Base-by-base conservation (phyloP, 2,888 invertebrate genomes). In the Cephus pulcher region DNA sequence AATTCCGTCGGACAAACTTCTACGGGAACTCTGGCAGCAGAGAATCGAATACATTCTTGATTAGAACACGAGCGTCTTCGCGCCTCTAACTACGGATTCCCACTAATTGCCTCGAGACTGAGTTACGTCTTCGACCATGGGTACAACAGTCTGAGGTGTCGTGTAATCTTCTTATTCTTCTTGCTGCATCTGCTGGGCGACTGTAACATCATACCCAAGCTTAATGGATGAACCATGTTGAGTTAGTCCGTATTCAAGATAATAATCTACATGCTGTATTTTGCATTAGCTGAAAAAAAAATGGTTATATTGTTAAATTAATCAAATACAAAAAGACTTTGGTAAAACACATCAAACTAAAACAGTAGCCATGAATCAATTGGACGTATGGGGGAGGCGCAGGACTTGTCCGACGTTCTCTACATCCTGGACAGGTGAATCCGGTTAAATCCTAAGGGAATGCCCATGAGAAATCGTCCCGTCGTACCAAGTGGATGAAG, bases 21-120 rank as follows among this genome's bases (percentile, higher is more conserved):
- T 56, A 56, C 23, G 23, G 56, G 56, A 56, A 56, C 2, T 40
- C 23, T 40, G 40, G 40, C 56, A 56, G 23, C 6, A 56, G 56
- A 56, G 56, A 56, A 56, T 56, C 56, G 56, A 56, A 56, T 56
- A 56, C 23, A 56, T 56, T 56, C 76, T 77, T 81, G 75, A 81
- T 80, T 77, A 81, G 80, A 77, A 76, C 78, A 81, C 76, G 80
- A 78, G 34, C 74, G 78, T 74, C 78, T 80, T 76, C 76, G 75
- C 40, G 69, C 74, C 69, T 76, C 77, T 80, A 81, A 81, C 80
- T 81, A 79, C 81, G 80, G 79, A 81, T 81, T 81, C 79, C 80
- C 79, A 78, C 79, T 81, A 79, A 81, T 81, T 81, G 80, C 80
- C 77, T 76, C 75, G 77, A 80, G 80, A 81, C 78, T 79, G 68